Percentiles rank a stretch among this genome's conserved stretches.
phyloP scores from a whole-genome alignment of 2,797 vertebrate genomes.

The Leontocebus nigricollis region DNA sequence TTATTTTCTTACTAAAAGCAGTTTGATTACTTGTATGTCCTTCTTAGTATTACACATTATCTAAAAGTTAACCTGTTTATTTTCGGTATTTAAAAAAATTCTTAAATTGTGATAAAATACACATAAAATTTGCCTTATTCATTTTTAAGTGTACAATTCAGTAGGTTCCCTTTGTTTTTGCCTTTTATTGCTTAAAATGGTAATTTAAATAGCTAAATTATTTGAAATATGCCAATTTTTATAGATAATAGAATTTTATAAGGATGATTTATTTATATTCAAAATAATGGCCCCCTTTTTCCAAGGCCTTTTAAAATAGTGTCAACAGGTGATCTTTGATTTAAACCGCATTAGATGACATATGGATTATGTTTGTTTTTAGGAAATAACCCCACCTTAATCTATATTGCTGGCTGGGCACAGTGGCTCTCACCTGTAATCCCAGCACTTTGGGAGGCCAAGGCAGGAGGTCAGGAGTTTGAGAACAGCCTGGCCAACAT shows the following conservation, averaged over 20 bases:
- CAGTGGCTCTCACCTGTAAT: neutral
- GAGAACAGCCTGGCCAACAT: neutral
- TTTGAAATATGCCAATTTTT: slow-evolving; percentile 39
- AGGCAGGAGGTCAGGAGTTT: neutral
- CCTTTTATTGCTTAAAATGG: slow-evolving; percentile 17
- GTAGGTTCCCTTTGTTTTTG: slow-evolving; percentile 1
- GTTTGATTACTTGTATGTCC: neutral
- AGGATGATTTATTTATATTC: slow-evolving; percentile 13
- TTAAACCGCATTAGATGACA: neutral
- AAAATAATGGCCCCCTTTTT: neutral
- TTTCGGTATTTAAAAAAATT: neutral
- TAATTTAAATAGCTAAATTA: slow-evolving; percentile 52
- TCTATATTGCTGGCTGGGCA: neutral
- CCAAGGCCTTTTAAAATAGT: neutral
- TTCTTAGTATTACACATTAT: neutral
- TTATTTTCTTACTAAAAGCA: neutral
- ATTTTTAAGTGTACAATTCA: neutral
- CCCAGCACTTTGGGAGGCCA: neutral
- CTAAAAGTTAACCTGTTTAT: neutral
- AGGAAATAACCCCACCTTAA: neutral
- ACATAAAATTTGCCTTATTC: neutral
- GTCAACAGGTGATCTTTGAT: neutral
- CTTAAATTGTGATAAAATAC: slow-evolving; percentile 25
- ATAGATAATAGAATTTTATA: neutral
- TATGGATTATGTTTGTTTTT: neutral